These are phyloP conservation scores for Volucella inanis DNA, from an alignment of 2,888 invertebrate genomes.

Conservation along the genomic window DNA sequence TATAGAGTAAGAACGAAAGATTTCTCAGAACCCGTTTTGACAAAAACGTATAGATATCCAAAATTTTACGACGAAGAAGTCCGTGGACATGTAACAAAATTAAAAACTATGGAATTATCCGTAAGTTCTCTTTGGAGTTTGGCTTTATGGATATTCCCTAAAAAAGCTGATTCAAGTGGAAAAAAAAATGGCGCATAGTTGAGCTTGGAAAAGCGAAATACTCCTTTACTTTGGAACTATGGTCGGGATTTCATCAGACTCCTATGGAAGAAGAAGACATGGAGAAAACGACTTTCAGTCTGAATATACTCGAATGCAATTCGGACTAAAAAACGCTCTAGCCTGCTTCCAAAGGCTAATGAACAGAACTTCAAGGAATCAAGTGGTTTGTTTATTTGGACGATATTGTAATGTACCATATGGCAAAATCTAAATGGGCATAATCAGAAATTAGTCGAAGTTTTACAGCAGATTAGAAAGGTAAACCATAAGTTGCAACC, in stretches of 20 bases:
- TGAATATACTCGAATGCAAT: not conserved
- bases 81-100: not conserved
- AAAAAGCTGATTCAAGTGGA: not conserved
- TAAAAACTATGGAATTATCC: no score
- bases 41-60: not conserved
- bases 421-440: constrained; percentile 14
- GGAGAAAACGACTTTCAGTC: no score
- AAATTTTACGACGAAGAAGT: not conserved
- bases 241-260: not conserved
- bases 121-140: no score
- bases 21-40: not conserved
- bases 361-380: not conserved
- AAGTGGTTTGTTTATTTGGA: no score
- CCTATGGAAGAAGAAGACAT: not conserved
- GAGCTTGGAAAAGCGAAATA: not conserved
- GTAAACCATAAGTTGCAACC: constrained; percentile 22
- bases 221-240: not conserved
- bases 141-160: no score
- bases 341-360: not conserved
- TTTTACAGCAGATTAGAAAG: not conserved
- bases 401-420: constrained; percentile 3
- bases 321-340: no score
- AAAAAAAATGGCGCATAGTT: not conserved
- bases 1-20: not conserved
- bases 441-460: constrained; percentile 1